Conservation (phyloP, 2,113 vertebrate genomes). For the Crotalus horridus region DNA sequence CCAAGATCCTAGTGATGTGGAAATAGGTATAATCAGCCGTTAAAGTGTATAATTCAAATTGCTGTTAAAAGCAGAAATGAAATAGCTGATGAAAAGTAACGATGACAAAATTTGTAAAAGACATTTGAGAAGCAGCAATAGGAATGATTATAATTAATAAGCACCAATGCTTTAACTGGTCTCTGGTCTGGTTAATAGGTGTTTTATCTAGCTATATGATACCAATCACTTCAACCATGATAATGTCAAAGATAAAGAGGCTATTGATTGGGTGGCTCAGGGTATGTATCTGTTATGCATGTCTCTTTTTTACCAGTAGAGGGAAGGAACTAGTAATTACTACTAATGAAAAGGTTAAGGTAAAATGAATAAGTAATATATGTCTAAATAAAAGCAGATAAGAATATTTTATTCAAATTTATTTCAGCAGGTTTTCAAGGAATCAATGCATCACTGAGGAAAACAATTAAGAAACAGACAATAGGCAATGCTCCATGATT, state of each 20-base stretch:
- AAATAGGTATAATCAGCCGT: background rate
- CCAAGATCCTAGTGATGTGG: background rate
- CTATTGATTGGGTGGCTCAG: background rate
- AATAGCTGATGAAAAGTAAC: background rate
- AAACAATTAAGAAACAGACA: conserved; percentile 1
- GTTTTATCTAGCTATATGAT: background rate
- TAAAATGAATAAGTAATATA: background rate
- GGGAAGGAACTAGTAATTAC: background rate
- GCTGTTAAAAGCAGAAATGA: background rate
- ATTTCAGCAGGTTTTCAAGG: background rate
- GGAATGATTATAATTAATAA: background rate
- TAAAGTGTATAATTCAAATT: background rate
- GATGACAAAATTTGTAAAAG: background rate
- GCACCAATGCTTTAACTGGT: background rate
- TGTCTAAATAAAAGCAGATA: background rate
- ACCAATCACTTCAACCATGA: background rate
- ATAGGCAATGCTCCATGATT: background rate
- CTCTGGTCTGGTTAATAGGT: background rate
- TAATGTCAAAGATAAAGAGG: background rate
- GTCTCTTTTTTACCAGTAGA: background rate
- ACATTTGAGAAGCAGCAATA: background rate
- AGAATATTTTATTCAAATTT: background rate
- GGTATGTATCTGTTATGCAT: background rate
- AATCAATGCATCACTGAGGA: background rate
- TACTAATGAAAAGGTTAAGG: background rate